A percentile compares a stretch with the other conserved stretches of the same genome.
Conservation (phyloP, 1,140 invertebrate genomes). For the Bombus polaris region DNA sequence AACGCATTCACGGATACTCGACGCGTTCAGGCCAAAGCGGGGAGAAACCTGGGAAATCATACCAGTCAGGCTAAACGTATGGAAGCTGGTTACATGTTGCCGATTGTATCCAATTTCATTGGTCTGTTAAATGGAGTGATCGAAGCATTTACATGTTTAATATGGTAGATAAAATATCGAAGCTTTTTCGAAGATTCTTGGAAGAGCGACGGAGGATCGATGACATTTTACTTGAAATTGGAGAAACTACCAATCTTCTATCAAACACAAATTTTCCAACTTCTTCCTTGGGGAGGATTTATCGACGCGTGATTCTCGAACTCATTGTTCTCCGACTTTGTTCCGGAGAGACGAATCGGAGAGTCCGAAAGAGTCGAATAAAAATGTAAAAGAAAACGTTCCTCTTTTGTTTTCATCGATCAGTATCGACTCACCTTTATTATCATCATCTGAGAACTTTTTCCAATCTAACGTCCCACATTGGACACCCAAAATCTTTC, state of each 20-base stretch:
- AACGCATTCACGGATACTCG: constrained; percentile 57
- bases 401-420: neutral
- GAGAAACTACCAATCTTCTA: neutral
- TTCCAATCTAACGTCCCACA: neutral
- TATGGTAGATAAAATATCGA: neutral
- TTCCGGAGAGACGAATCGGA: neutral
- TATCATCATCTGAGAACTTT: neutral
- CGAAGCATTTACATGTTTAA: constrained; percentile 38
- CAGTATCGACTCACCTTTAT: too few species aligned
- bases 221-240: neutral
- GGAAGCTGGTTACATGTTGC: constrained; percentile 10
- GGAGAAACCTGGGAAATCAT: neutral
- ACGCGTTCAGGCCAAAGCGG: neutral
- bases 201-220: neutral
- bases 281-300: neutral
- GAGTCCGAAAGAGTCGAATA: neutral
- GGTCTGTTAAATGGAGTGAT: constrained; percentile 31
- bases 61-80: neutral
- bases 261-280: neutral
- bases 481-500: neutral
- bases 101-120: constrained; percentile 48
- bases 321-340: neutral
- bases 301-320: neutral
- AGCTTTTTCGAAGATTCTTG: neutral
- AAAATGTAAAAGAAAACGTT: neutral